A percentile compares a stretch with the other conserved stretches of the same genome.
phyloP scores from a whole-genome alignment of 2,113 vertebrate genomes.

The Gambusia affinis region DNA sequence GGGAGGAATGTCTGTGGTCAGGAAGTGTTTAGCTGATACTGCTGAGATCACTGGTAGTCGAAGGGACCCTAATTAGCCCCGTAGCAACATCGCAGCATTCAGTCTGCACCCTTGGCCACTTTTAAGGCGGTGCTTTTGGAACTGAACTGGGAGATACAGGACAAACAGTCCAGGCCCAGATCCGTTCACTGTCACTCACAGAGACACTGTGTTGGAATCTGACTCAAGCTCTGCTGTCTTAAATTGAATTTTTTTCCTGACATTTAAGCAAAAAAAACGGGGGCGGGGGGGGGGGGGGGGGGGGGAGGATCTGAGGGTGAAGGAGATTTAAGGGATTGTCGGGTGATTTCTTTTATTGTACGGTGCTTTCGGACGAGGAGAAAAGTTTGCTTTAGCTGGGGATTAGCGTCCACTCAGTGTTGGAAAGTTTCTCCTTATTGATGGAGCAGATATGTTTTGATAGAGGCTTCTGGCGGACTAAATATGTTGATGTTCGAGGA shows the following conservation, averaged over 20 bases:
- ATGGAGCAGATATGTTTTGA: constrained; percentile 37
- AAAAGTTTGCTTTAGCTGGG: neutral
- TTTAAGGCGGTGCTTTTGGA: constrained; percentile 53
- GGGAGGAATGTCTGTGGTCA: constrained; percentile 47
- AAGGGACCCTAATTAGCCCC: constrained; percentile 64
- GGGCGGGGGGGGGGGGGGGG: neutral
- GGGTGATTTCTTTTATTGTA: constrained; percentile 9
- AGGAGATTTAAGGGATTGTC: constrained; percentile 26
- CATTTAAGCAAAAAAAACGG: constrained; percentile 33
- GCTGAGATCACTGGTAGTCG: constrained; percentile 57
- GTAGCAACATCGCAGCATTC: constrained; percentile 46
- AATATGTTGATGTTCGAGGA: constrained; percentile 29
- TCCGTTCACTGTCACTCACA: constrained; percentile 32
- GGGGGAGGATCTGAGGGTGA: constrained; percentile 4
- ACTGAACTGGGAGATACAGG: constrained; percentile 51
- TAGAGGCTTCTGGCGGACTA: constrained; percentile 22
- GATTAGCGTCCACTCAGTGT: constrained; percentile 19
- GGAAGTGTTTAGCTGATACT: constrained; percentile 48
- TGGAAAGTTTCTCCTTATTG: constrained; percentile 22
- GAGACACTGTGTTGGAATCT: constrained; percentile 51
- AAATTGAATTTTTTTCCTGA: neutral
- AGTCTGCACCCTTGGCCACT: constrained; percentile 47
- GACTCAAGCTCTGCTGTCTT: constrained; percentile 38
- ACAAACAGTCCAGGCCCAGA: constrained; percentile 46
- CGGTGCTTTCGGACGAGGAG: neutral